These are phyloP conservation scores for Pogonophryne albipinna DNA, from an alignment of 2,797 vertebrate species.

Conservation along the genomic window DNA sequence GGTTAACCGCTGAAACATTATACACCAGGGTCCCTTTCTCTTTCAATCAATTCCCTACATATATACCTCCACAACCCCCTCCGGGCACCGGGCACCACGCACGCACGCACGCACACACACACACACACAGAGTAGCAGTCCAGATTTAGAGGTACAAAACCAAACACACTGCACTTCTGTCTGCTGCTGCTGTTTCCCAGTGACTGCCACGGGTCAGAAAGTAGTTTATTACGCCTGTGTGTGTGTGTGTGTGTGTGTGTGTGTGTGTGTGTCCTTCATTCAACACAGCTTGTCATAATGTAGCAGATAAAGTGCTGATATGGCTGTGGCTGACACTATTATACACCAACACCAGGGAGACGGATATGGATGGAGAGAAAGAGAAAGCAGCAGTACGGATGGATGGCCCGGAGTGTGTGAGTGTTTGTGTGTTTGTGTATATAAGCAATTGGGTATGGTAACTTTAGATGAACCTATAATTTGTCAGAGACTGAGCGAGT, in stretches of 20 bases:
- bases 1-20: constrained; percentile 71
- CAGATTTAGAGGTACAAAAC: constrained; percentile 35
- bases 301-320: constrained; percentile 77
- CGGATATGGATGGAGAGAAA: constrained; percentile 46
- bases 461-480: constrained; percentile 74
- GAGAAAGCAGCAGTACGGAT: constrained; percentile 33
- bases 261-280: neutral
- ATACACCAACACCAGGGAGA: constrained; percentile 56
- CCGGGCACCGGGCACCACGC: constrained; percentile 36
- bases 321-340: constrained; percentile 60
- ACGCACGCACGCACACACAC: neutral
- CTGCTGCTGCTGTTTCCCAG: constrained; percentile 30
- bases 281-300: constrained; percentile 66
- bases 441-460: constrained; percentile 64
- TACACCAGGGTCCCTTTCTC: constrained; percentile 56
- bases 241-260: neutral
- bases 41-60: constrained; percentile 65
- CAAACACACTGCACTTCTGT: constrained; percentile 32
- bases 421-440: constrained; percentile 31
- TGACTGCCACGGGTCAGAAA: constrained; percentile 39
- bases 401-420: constrained; percentile 20
- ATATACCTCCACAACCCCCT: constrained; percentile 58
- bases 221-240: constrained; percentile 39
- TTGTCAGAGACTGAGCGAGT: constrained; percentile 71
- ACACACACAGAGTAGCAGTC: constrained; percentile 27